phyloP scores from a whole-genome alignment of 2,113 vertebrate species.

The Paradoxurus hermaphroditus region DNA sequence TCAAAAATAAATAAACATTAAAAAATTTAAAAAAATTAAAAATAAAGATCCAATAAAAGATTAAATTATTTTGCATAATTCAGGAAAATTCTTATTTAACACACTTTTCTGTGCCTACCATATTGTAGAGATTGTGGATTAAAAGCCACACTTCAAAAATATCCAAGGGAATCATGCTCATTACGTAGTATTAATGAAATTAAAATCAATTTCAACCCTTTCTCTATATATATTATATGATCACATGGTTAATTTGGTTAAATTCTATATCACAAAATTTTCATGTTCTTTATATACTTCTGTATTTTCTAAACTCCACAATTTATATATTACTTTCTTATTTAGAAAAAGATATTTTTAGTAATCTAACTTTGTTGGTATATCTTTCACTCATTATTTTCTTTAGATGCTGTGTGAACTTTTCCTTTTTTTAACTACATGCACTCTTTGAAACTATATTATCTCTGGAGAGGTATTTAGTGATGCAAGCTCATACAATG shows the following conservation, averaged over 20 bases:
- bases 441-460: not conserved
- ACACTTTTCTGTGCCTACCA: not conserved
- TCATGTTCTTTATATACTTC: not conserved
- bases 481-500: not conserved
- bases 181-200: not conserved
- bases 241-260: not conserved
- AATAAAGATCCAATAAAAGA: not conserved
- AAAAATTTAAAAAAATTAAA: too few species aligned
- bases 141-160: not conserved
- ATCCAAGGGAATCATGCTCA: not conserved
- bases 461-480: not conserved
- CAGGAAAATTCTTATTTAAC: not conserved
- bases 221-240: not conserved
- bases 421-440: not conserved
- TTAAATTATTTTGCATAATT: not conserved
- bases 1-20: too few species aligned
- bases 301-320: not conserved
- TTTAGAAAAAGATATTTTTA: not conserved
- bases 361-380: not conserved
- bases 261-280: not conserved
- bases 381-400: not conserved
- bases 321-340: not conserved
- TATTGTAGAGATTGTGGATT: not conserved
- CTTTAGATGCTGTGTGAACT: not conserved
- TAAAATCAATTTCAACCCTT: not conserved